These are phyloP conservation scores for Daboia siamensis DNA, from an alignment of 2,113 vertebrate species.

Conservation along the genomic window DNA sequence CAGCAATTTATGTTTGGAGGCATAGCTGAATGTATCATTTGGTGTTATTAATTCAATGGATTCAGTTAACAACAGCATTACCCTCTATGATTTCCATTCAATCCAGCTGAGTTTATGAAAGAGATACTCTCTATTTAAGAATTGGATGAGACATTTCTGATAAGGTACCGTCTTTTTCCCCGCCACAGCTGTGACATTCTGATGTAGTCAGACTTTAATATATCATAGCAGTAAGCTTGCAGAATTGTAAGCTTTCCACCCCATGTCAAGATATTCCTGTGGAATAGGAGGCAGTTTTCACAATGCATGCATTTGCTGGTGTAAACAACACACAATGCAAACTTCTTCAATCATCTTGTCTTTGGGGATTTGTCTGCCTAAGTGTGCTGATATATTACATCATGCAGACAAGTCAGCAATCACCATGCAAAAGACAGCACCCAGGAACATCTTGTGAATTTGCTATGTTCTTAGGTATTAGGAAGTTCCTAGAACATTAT, in stretches of 20 bases:
- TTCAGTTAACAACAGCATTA: not conserved
- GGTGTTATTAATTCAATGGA: not conserved
- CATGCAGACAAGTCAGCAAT: conserved; percentile 19
- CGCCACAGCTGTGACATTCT: conserved; percentile 31
- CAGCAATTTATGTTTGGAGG: not conserved
- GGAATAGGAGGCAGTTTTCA: conserved; percentile 2
- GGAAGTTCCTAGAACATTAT: conserved; percentile 14
- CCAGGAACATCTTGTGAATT: not conserved
- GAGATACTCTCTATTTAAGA: not conserved
- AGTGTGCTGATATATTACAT: conserved; percentile 13
- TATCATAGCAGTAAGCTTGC: not conserved
- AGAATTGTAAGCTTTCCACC: not conserved
- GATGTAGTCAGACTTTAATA: conserved; percentile 10
- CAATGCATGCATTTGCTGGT: conserved; percentile 3
- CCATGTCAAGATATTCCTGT: not conserved
- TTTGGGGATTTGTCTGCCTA: conserved; percentile 4
- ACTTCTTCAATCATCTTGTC: conserved; percentile 6
- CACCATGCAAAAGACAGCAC: conserved; percentile 13
- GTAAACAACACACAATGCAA: not conserved
- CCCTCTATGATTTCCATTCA: not conserved
- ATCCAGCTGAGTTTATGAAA: not conserved
- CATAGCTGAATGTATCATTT: not conserved
- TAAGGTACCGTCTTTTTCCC: conserved; percentile 23
- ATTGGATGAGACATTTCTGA: not conserved
- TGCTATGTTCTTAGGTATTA: conserved; percentile 4